phyloP scores from a whole-genome alignment of 2,888 invertebrate species.

The Lacanobia wlatinum region DNA sequence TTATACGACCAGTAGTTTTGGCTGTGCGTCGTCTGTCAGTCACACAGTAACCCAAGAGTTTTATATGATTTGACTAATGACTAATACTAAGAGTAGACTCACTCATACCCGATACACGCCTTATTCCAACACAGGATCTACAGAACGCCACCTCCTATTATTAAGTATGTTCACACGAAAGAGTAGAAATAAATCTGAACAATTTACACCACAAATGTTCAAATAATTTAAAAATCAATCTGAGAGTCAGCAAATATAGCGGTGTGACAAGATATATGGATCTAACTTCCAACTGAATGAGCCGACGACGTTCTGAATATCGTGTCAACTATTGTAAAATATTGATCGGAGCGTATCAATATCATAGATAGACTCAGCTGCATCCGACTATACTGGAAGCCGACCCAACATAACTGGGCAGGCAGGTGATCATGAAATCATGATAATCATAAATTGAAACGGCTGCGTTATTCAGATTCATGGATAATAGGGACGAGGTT shows the following conservation, averaged over 20 bases:
- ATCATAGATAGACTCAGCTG: not conserved
- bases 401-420: not conserved
- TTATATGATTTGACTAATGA: not conserved
- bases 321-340: not conserved
- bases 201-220: no score
- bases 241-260: not conserved
- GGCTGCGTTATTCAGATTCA: not conserved
- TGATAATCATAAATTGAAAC: not conserved
- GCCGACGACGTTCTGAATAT: not conserved
- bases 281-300: not conserved
- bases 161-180: no score
- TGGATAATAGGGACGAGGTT: no score
- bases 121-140: not conserved
- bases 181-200: no score
- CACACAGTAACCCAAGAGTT: no score
- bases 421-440: not conserved
- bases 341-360: conserved; percentile 1
- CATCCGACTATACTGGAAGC: not conserved
- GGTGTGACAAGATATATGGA: not conserved
- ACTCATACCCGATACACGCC: not conserved
- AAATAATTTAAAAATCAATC: no score
- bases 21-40: no score
- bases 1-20: no score
- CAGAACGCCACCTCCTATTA: not conserved
- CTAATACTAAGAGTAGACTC: not conserved